Evolutionary conservation across 2,113 vertebrate genomes (phyloP).

Genomic region (Sceloporus undulatus): DNA sequence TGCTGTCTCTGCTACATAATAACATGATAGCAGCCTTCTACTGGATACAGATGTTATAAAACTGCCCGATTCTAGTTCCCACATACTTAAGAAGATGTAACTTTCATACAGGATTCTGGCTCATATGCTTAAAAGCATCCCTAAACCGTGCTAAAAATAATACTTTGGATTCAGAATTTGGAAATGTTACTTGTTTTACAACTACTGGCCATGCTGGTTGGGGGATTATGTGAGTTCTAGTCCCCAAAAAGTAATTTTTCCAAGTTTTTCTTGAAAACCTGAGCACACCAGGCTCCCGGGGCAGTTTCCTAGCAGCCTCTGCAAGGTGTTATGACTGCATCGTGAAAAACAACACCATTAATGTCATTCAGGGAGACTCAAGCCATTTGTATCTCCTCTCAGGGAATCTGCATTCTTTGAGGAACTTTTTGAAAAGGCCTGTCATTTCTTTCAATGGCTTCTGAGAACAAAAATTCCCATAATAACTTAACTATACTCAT

Average conservation of each 20-base stretch:
- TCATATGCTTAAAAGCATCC: no score
- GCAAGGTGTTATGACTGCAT: background rate
- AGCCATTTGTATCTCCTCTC: background rate
- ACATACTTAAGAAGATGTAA: no score
- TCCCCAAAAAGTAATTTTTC: background rate
- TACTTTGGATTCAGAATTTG: no score
- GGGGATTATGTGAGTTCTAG: no score
- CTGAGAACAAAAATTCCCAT: background rate
- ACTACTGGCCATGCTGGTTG: no score
- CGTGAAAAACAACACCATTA: background rate
- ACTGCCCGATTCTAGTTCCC: no score
- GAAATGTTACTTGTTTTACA: no score
- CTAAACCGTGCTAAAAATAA: no score
- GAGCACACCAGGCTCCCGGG: background rate
- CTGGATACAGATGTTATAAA: no score
- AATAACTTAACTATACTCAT: slow-evolving; percentile 18
- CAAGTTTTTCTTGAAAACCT: background rate
- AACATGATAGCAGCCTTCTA: no score
- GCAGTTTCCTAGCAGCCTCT: background rate
- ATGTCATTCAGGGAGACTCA: background rate
- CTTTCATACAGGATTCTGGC: no score
- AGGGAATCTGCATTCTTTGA: background rate
- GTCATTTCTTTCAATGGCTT: background rate
- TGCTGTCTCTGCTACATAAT: no score
- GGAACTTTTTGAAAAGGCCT: background rate